Evolutionary conservation across 2,797 vertebrate genomes (phyloP).

Genomic region (Xiphorhynchus erythropygius): DNA sequence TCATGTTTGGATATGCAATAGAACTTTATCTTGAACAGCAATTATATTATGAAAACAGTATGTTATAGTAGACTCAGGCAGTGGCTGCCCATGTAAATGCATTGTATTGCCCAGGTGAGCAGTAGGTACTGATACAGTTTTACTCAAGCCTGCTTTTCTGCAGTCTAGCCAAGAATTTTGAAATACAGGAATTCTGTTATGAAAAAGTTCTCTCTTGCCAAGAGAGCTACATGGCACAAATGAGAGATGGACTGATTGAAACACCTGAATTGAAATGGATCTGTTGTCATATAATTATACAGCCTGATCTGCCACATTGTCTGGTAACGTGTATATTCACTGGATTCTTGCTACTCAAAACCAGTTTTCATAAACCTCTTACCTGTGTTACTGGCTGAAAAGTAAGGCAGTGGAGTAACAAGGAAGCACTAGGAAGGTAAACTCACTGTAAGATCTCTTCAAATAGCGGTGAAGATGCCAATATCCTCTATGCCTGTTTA

Average conservation of each 20-base stretch:
- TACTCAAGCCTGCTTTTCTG: background rate
- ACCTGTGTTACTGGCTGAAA: background rate
- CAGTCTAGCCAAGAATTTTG: background rate
- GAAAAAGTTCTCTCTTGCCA: background rate
- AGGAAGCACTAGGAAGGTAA: background rate
- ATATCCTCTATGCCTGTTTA: background rate
- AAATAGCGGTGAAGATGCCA: background rate
- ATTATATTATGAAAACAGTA: background rate
- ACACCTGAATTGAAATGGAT: background rate
- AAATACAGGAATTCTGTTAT: background rate
- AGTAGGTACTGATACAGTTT: background rate
- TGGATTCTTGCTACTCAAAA: background rate
- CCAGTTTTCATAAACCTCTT: background rate
- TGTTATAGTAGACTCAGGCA: background rate
- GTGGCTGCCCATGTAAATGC: background rate
- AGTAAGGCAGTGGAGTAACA: background rate
- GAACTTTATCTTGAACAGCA: background rate
- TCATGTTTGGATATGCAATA: background rate
- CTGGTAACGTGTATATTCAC: rapidly evolving
- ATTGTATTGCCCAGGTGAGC: rapidly evolving
- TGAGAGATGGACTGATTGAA: background rate
- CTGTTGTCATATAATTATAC: rapidly evolving
- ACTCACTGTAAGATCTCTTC: background rate
- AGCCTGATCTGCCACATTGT: background rate
- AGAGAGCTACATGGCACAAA: background rate